Base-by-base conservation (phyloP, 64 coral and sea anemone genomes). In the Montipora foliosa region DNA sequence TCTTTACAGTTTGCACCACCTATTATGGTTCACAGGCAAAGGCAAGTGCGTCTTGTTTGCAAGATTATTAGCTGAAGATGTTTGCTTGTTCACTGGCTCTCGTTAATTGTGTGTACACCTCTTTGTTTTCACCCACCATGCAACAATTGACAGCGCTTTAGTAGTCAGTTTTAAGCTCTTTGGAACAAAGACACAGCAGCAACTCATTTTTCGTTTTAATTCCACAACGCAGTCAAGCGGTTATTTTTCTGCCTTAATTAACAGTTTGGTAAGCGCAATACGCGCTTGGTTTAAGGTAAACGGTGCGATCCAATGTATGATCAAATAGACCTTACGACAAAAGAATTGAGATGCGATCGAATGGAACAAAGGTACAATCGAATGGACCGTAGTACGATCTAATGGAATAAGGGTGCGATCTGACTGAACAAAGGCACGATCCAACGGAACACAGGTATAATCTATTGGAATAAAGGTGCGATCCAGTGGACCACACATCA, bases 91-190 rank as follows among this genome's bases (percentile, higher is more conserved):
- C 66, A 47, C 48, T 72, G 2, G 44, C 6, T 5, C 15, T 45
- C 29, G 5, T 86, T 86, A 50, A 70, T 86, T 70, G 82, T 86
- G 37, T 71, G 16, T 15, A 49, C 3, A 50, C n/a, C 17, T 71
- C 3, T 50, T 71, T 86, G 44, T 49, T 86, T 48, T 71, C 71
- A 7, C 62, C 45, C 44, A 71, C 55, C 22, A 25, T 50, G 19
- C 64, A 47, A 2, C 15, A 70, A 86, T 71, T 86, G 62, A 13
- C 67, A 71, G 66, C 60, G 49, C 15, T 64, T 62, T 71, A 47
- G 19, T 71, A 50, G 64, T 20, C 66, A 57, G 17, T 19, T 17
- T 8, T 85, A 85, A 71, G 45, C 81, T 83, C 81, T 17, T 70
- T 14, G 13, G 4, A 44, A 17, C 79, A 44, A 82, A 61, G 5